These are phyloP conservation scores for Recurvirostra avosetta DNA, from an alignment of 2,113 vertebrate species.

Conservation along the genomic window DNA sequence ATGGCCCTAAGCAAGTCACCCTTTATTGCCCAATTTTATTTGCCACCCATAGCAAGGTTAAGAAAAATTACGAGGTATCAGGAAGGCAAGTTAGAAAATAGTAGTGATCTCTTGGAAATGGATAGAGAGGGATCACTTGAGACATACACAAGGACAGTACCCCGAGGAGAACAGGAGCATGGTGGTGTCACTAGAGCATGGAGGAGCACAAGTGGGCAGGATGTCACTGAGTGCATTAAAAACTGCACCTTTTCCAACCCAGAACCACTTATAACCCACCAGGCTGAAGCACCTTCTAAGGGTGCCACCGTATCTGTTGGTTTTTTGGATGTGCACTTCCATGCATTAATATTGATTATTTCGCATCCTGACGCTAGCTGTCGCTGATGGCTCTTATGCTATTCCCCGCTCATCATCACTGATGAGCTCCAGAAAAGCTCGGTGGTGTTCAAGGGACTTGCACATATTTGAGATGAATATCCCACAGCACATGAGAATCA, in stretches of 20 bases:
- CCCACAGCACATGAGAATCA: background rate
- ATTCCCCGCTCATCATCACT: background rate
- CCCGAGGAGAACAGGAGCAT: accelerated
- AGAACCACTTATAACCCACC: background rate
- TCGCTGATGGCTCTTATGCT: background rate
- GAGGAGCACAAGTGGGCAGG: background rate
- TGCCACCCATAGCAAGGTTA: background rate
- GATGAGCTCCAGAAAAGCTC: background rate
- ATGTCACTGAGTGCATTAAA: accelerated
- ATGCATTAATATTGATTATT: background rate
- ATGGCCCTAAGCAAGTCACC: background rate
- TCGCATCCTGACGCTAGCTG: background rate
- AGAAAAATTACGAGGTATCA: background rate
- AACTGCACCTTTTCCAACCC: background rate
- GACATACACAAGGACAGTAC: background rate
- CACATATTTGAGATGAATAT: background rate
- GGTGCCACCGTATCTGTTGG: background rate
- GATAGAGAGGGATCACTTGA: background rate
- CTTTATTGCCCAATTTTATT: background rate
- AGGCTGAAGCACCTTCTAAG: background rate
- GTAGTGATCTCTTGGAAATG: background rate
- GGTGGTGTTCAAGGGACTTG: background rate
- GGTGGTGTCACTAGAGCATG: background rate
- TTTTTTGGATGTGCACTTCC: background rate
- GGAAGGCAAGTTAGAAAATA: background rate